Base-by-base conservation (phyloP, 2,888 invertebrate genomes). In the Lithophane socia region DNA sequence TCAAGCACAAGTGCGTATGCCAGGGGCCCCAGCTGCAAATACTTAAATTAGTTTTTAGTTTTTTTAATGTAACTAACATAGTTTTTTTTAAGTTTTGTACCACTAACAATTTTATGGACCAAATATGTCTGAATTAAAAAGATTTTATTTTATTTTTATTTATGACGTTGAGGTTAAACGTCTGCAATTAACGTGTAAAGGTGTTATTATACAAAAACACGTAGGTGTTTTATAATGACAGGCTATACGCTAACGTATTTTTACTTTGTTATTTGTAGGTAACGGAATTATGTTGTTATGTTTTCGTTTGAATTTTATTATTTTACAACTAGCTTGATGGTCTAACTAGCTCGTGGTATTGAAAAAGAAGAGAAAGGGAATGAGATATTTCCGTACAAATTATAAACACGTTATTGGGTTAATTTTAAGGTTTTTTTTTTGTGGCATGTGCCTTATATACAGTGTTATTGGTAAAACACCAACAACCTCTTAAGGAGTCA, bases 121-220 rank as follows among this genome's bases (percentile, higher is more conserved):
- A n/a, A n/a, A n/a, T n/a, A n/a, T n/a, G n/a, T n/a, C n/a, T n/a
- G n/a, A n/a, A n/a, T n/a, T n/a, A n/a, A n/a, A n/a, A n/a, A n/a
- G 8, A 65, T 68, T 75, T 60, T n/a, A 42, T 64, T 79, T n/a
- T 37, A 24, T 56, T 49, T 47, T 18, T 8, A 29, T 44, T 60
- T 24, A 61, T 65, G 24, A 42, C 42, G 49, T 66, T 65, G 52
- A 13, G n/a, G 37, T 65, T 54, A 60, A 65, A 29, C 7, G 16
- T 21, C 44, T 12, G 1, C 12, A 7, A 37, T 65, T 44, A 16
- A 29, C 8, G 2, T 21, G 13, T 2, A 13, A 21, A 29, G 3
- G 8, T 42, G 24, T 69, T 63, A 47, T 68, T 68, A 44, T 4
- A 49, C 8, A n/a, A 44, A 44, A 44, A 44, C n/a, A 37, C 37